A percentile compares a stretch with the other conserved stretches of the same genome.
phyloP scores from a whole-genome alignment of 2,113 vertebrate species.

The Paratilapia polleni region DNA sequence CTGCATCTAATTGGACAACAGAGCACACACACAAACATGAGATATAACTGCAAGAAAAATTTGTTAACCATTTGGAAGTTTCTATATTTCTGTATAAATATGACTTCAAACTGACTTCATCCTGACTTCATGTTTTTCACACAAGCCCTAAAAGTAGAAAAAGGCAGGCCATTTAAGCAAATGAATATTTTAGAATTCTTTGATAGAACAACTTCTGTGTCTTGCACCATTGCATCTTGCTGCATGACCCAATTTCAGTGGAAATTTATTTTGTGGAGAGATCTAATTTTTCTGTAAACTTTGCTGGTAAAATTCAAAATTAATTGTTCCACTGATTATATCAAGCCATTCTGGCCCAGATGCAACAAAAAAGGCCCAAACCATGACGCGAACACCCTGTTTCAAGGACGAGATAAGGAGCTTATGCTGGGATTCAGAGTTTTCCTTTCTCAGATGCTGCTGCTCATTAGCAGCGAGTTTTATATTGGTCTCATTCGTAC shows the following conservation, averaged over 20 bases:
- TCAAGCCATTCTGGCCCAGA: background rate
- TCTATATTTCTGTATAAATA: background rate
- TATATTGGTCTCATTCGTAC: no score
- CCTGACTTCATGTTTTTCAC: background rate
- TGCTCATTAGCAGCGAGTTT: no score
- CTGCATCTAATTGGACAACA: background rate
- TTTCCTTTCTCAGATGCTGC: no score
- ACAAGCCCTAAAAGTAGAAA: background rate
- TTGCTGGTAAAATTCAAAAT: background rate
- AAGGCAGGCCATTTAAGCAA: no score
- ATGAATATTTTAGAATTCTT: no score
- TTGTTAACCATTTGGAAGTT: background rate
- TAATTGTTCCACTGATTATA: background rate
- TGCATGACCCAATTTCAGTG: background rate
- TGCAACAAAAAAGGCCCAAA: background rate
- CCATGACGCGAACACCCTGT: background rate
- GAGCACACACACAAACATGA: background rate
- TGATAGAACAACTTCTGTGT: no score
- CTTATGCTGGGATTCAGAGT: background rate
- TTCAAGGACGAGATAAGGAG: background rate
- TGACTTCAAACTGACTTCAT: background rate
- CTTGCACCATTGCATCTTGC: no score
- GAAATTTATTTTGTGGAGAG: background rate
- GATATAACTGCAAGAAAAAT: background rate
- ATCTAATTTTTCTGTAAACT: background rate